Evolutionary conservation across 2,888 invertebrate genomes (phyloP), one percentile per base, ranked within the genome.

Genomic region (Eupelmus urozonus): DNA sequence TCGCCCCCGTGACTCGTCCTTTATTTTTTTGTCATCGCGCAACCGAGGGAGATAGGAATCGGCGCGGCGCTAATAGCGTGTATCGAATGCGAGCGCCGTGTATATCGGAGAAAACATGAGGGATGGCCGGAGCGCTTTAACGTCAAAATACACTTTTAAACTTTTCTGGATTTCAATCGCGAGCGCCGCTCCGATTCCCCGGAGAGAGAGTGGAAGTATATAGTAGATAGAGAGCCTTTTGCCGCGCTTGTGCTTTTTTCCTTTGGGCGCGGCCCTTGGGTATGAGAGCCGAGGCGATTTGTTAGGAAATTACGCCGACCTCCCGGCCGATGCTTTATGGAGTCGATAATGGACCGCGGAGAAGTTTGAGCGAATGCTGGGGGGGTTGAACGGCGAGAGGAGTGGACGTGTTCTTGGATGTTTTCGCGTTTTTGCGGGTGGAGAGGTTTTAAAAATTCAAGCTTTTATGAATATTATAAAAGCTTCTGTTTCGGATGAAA

Each of bases 81-180:
- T 65, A 75, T 79, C 65, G 49, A 71, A 53, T 53, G 57, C 49
- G 42, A 1, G 18, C 13, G 27, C 7, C 11, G 20, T 53, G 20
- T 53, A 53, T 20, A n/a, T 20, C 4, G 20, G 53, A 7, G 84
- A 84, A 85, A 84, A 83, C 83, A 87, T 88, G 87, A 87, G 83
- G 86, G 86, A 88, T 86, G 86, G 82, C 82, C 78, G 27, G 49
- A 1, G 82, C 85, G 85, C 84, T 88, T 88, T 87, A 67, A 88
- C 85, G 86, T 88, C 87, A 85, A 87, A 88, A 87, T 85, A 88
- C 60, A 62, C 87, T 89, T 88, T 88, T 86, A 82, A 84, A 83
- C 82, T 82, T 76, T 72, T 9, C 69, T 13, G 76, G 76, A 59
- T 76, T 57, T 67, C 67, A 72, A 76, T 79, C 76, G 66, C 76